A percentile compares a stretch with the other conserved stretches of the same genome.
These are phyloP conservation scores for Pammene fasciana DNA, from an alignment of 2,888 invertebrate species.

Conservation along the genomic window DNA sequence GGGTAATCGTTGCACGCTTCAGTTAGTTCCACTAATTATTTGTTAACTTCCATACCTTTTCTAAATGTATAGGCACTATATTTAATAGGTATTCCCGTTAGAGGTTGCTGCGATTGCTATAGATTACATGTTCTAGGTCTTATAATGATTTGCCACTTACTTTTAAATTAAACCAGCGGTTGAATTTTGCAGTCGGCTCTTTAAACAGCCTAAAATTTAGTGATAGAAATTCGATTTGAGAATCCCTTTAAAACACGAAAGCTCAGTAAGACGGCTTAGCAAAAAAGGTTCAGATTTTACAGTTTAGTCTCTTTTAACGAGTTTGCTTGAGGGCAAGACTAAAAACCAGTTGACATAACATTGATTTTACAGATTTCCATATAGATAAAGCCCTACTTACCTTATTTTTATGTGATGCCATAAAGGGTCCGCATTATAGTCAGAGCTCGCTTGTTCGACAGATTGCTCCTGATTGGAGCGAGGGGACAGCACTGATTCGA, in stretches of 20 bases:
- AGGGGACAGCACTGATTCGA: conserved; percentile 71
- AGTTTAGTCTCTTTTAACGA: not conserved
- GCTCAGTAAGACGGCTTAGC: not conserved
- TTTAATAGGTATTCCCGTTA: not conserved
- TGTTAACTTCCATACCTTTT: conserved; percentile 50
- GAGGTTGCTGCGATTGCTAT: not conserved
- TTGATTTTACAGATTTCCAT: not conserved
- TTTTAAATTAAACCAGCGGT: too few relatives aligned
- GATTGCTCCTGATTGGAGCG: conserved; percentile 63
- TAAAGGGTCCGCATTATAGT: conserved; percentile 41
- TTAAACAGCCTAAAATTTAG: too few relatives aligned
- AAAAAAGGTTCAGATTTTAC: not conserved
- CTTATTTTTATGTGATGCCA: conserved; percentile 16
- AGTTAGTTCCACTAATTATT: conserved; percentile 57
- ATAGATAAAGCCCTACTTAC: conserved; percentile 13
- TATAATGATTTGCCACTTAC: too few relatives aligned
- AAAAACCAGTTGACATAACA: not conserved
- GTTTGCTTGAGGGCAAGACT: not conserved
- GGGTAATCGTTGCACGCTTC: conserved; percentile 66
- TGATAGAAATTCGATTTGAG: too few relatives aligned
- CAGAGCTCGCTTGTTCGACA: conserved; percentile 48
- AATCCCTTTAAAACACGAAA: too few relatives aligned
- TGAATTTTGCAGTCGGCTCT: too few relatives aligned
- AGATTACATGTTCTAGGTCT: too few relatives aligned
- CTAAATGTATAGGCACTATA: not conserved